Evolutionary conservation across 2,888 invertebrate species (phyloP).

Genomic region (Drosophila nigritarsus): DNA sequence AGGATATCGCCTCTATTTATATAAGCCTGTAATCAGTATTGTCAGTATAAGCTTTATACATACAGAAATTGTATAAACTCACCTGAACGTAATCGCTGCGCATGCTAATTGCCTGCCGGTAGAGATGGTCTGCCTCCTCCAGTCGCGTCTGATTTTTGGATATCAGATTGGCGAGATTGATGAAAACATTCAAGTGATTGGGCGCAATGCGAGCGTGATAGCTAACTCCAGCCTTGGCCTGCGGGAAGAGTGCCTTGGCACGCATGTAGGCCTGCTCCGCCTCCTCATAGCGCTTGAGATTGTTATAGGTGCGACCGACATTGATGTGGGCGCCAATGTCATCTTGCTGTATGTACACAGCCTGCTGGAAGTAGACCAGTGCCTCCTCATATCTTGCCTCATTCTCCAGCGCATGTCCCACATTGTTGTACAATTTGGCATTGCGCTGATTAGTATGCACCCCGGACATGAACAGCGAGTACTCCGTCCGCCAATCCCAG

Average conservation of each 20-base stretch:
- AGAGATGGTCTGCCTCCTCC: constrained; percentile 97
- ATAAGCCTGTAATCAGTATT: constrained; percentile 89
- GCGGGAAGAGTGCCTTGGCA: constrained; percentile 95
- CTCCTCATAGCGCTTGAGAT: constrained; percentile 93
- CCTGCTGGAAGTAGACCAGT: constrained; percentile 95
- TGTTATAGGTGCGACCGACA: constrained; percentile 97
- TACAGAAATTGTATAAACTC: not conserved
- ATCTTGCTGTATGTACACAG: constrained; percentile 96
- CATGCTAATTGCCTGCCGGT: constrained; percentile 98
- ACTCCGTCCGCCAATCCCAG: constrained; percentile 97
- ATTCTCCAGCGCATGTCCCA: constrained; percentile 97
- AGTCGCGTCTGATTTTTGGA: constrained; percentile 95
- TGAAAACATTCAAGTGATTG: constrained; percentile 97
- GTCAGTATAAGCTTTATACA: not conserved
- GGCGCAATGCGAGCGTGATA: constrained; percentile 98
- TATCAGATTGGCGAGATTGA: constrained; percentile 97
- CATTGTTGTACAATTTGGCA: constrained; percentile 98
- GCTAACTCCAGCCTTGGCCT: constrained; percentile 96
- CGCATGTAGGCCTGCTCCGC: constrained; percentile 96
- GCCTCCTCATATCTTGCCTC: constrained; percentile 90
- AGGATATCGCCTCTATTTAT: constrained; percentile 98
- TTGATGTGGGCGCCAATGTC: constrained; percentile 99
- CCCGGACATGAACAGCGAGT: constrained; percentile 96
- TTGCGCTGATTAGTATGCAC: constrained; percentile 93
- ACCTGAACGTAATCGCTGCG: constrained; percentile 94